These are phyloP conservation scores for Chloroceryle aenea DNA, from an alignment of 2,113 vertebrate species.

Conservation along the genomic window DNA sequence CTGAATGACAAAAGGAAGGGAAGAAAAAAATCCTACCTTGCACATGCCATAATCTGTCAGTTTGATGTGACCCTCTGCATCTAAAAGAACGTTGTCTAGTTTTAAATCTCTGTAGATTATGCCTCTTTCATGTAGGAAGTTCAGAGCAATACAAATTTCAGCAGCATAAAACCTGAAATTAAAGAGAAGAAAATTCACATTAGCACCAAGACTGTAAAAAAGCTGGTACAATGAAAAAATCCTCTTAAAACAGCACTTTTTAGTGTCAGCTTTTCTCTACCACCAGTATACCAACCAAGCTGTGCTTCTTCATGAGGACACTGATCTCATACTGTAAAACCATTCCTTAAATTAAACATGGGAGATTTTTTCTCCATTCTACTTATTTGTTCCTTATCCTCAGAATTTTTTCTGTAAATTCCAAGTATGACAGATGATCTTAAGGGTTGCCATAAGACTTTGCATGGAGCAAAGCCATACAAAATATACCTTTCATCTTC, in stretches of 20 bases:
- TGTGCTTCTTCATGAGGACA: neutral
- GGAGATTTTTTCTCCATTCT: neutral
- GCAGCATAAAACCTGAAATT: constrained; percentile 93
- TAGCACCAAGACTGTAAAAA: neutral
- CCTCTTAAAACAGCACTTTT: neutral
- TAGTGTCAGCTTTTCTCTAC: neutral
- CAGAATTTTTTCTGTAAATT: neutral
- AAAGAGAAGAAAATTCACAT: neutral
- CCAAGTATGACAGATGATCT: neutral
- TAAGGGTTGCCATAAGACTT: neutral
- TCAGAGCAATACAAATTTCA: constrained; percentile 96
- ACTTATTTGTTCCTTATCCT: neutral
- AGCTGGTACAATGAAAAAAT: neutral
- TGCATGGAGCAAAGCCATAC: neutral
- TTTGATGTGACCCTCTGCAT: constrained; percentile 97
- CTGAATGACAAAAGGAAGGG: neutral
- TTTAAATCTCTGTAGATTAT: constrained; percentile 98
- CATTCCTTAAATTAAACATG: neutral
- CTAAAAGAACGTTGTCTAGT: constrained; percentile 97
- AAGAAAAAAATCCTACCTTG: constrained; percentile 80
- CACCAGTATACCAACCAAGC: neutral
- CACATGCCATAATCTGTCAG: constrained; percentile 99
- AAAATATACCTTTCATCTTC: neutral
- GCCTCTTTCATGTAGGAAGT: constrained; percentile 97
- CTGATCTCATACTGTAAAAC: neutral